Conservation (phyloP, 2,888 invertebrate species). For the Trachelus stipa region DNA sequence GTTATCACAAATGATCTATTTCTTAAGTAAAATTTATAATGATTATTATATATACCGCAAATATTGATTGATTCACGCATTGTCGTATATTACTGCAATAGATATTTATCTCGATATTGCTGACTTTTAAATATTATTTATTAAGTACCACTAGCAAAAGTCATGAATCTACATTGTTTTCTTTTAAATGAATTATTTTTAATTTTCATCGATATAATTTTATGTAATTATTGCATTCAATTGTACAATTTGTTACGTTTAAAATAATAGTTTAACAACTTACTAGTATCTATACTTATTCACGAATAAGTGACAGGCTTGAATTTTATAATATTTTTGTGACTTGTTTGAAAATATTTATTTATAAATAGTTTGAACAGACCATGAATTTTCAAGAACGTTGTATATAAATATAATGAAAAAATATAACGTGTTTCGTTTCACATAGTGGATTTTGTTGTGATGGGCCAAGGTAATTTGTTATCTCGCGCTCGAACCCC, state of each 20-base stretch:
- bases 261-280: background rate
- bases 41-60: background rate
- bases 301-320: background rate
- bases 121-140: no score
- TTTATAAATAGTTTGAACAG: conserved; percentile 15
- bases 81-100: no score
- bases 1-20: background rate
- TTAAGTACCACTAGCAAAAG: no score
- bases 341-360: conserved; percentile 15
- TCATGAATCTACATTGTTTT: no score
- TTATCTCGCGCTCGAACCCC: background rate
- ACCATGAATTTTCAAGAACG: conserved; percentile 5
- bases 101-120: no score
- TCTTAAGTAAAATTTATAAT: background rate
- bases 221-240: no score
- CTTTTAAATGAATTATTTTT: no score
- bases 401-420: background rate
- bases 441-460: background rate
- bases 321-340: background rate
- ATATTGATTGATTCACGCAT: background rate
- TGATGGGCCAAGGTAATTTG: background rate
- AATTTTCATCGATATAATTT: no score
- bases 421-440: background rate
- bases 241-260: background rate
- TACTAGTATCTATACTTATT: background rate